A percentile compares a stretch with the other conserved stretches of the same genome.
phyloP scores from a whole-genome alignment of 2,113 vertebrate genomes.

The Leucosticte australis region DNA sequence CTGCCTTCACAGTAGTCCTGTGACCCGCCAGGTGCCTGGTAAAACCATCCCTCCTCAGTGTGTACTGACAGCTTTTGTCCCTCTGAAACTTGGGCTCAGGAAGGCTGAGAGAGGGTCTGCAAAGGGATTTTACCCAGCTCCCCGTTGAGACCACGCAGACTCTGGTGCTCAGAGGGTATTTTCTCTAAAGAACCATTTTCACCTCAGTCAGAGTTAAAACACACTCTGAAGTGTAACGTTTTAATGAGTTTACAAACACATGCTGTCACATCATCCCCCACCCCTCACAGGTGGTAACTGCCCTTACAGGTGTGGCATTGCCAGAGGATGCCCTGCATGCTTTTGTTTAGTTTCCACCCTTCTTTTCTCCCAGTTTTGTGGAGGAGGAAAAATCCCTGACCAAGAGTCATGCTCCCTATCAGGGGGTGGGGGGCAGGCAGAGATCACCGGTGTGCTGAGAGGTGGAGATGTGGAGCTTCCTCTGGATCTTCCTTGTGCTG shows the following conservation, averaged over 20 bases:
- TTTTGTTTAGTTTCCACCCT: background rate
- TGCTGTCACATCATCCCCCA: rapidly evolving
- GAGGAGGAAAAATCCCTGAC: background rate
- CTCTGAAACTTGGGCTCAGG: rapidly evolving
- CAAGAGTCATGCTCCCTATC: rapidly evolving
- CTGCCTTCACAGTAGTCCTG: background rate
- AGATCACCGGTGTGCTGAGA: background rate
- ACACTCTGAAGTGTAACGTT: rapidly evolving
- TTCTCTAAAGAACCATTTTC: background rate
- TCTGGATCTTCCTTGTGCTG: background rate
- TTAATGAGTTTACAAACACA: background rate
- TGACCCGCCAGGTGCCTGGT: background rate
- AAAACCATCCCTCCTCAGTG: background rate
- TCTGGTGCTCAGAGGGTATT: background rate
- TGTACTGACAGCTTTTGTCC: background rate
- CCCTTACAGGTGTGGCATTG: background rate
- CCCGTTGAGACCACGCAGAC: background rate
- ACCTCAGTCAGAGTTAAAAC: background rate
- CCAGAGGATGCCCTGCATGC: background rate
- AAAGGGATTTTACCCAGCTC: background rate
- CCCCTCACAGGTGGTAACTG: no score
- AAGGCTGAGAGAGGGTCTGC: background rate
- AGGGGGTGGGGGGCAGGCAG: background rate
- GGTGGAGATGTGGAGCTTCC: background rate
- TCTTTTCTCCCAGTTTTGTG: rapidly evolving